Evolutionary conservation across 2,888 invertebrate genomes (phyloP), one percentile per base, ranked within the genome.

Genomic region (Lathronympha strigana): DNA sequence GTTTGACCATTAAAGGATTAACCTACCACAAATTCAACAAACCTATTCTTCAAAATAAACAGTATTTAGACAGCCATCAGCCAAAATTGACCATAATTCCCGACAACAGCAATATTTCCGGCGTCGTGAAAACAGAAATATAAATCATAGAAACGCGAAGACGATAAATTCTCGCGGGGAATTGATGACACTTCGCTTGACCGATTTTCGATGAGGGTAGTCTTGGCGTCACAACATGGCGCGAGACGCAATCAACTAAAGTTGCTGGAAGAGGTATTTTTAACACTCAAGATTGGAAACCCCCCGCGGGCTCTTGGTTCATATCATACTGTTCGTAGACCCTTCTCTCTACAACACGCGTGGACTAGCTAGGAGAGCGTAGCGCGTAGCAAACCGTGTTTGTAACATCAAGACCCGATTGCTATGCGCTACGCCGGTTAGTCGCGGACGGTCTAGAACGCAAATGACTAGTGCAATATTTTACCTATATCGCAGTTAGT

Each of bases 171-270:
- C 43, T 6, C 28, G 43, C 17, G 8, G 9, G 9, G 28, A 63
- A 63, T 63, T 63, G 63, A 63, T 63, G 63, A 54, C 40, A 49
- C 33, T n/a, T 13, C 57, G 57, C 63, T 63, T 58, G 63, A 63
- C 63, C 63, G 57, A 50, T 57, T 51, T 43, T 57, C 57, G 57
- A 63, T 50, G 63, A 57, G 63, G 36, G 45, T 33, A 21, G 50
- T 45, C 54, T 33, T 31, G 55, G 28, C 8, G 43, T 28, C 31
- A 31, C 40, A n/a, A 21, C 57, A 43, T 51, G 40, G 50, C 63
- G 50, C 9, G 8, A 49, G 17, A 11, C 5, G 11, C 25, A 4
- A 8, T 9, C 13, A 6, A 2, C 9, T 17, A 28, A 6, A 15
- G 4, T 25, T 28, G 19, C 54, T 63, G 54, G 62, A 63, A 47